These are phyloP conservation scores for Cervus canadensis DNA, from an alignment of 2,113 vertebrate species.

Conservation along the genomic window DNA sequence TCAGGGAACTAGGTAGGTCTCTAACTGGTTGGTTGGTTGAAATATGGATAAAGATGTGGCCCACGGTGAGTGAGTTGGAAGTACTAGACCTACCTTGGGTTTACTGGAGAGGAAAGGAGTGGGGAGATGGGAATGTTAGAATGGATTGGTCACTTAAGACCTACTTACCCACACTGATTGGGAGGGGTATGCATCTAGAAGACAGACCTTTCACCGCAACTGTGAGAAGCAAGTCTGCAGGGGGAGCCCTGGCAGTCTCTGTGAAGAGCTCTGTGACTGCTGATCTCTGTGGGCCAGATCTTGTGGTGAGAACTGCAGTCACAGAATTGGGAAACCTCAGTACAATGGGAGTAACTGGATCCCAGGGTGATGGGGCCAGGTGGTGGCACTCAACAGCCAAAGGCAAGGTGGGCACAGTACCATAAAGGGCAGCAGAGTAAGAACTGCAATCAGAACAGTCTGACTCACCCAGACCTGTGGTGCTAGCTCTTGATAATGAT, in stretches of 20 bases:
- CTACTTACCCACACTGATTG: background rate
- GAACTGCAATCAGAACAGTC: background rate
- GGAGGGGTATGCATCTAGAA: background rate
- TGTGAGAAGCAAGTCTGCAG: background rate
- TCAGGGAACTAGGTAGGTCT: background rate
- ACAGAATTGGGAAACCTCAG: background rate
- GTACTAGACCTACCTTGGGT: background rate
- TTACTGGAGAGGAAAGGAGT: background rate
- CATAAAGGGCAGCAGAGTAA: background rate
- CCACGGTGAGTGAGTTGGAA: background rate
- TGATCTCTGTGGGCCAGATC: background rate
- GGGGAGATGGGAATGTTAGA: background rate
- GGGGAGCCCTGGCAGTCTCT: background rate
- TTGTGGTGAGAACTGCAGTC: background rate
- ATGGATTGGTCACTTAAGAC: background rate
- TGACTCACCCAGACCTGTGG: background rate
- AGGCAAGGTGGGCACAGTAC: background rate
- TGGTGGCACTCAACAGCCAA: background rate
- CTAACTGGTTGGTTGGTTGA: background rate
- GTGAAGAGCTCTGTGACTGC: background rate
- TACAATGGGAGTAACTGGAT: background rate
- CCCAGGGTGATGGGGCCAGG: background rate
- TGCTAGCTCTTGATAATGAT: rapidly evolving
- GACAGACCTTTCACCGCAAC: background rate
- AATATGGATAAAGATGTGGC: background rate